A percentile compares a stretch with the other conserved stretches of the same genome.
Conservation (phyloP, 1,140 invertebrate species). For the Nasonia vitripennis region DNA sequence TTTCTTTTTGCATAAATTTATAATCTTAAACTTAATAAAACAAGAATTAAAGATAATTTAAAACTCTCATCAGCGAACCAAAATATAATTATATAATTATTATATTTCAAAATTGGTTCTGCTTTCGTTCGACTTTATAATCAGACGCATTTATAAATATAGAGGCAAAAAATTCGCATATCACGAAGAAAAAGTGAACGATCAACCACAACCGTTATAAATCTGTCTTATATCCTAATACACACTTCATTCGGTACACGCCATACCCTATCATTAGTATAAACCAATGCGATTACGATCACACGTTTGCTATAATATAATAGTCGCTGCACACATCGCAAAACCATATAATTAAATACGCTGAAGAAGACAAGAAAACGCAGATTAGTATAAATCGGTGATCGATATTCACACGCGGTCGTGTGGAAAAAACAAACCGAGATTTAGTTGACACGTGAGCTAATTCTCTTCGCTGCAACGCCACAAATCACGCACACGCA, state of each 20-base stretch:
- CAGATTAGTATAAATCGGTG: background rate
- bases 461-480: background rate
- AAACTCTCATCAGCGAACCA: background rate
- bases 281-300: too few species aligned
- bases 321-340: too few species aligned
- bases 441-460: background rate
- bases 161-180: background rate
- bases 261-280: too few species aligned
- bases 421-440: background rate
- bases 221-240: background rate
- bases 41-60: background rate
- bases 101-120: background rate
- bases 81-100: background rate
- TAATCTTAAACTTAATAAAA: constrained; percentile 3
- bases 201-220: background rate
- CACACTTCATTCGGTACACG: too few species aligned
- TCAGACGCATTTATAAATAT: too few species aligned
- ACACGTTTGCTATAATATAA: too few species aligned
- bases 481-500: background rate
- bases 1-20: background rate
- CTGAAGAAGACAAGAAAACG: background rate
- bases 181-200: too few species aligned
- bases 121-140: too few species aligned
- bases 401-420: background rate
- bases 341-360: background rate